These are phyloP conservation scores for Phaethornis superciliosus DNA, from an alignment of 2,113 vertebrate genomes.

Conservation along the genomic window DNA sequence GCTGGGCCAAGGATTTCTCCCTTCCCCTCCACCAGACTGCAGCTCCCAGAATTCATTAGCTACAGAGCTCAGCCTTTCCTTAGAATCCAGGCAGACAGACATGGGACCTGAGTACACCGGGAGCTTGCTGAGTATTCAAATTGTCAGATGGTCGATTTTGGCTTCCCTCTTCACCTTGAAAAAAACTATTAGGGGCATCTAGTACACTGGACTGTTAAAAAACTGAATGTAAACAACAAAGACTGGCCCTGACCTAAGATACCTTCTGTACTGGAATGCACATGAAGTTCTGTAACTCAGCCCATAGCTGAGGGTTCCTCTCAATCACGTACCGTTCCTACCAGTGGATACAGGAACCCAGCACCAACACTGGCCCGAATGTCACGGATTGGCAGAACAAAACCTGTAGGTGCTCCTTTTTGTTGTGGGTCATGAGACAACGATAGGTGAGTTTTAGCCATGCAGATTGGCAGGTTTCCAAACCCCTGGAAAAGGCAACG, in stretches of 20 bases:
- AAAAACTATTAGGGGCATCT: not conserved
- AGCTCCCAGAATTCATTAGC: not conserved
- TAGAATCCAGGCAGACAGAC: not conserved
- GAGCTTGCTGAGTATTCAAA: not conserved
- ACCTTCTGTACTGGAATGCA: not conserved
- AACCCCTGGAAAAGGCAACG: slow-evolving; percentile 82
- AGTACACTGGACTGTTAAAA: not conserved
- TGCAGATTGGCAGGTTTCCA: slow-evolving; percentile 92
- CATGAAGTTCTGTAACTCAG: not conserved
- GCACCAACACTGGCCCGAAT: slow-evolving; percentile 93
- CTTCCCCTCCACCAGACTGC: not conserved
- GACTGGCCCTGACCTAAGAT: not conserved
- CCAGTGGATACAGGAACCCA: slow-evolving; percentile 93
- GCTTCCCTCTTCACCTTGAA: not conserved
- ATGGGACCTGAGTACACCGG: not conserved
- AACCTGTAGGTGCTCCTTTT: slow-evolving; percentile 93
- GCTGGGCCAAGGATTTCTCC: not conserved
- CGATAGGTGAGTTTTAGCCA: slow-evolving; percentile 98
- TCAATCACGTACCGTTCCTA: slow-evolving; percentile 86
- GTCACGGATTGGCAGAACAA: slow-evolving; percentile 92
- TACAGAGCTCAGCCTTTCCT: not conserved
- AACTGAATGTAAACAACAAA: not conserved
- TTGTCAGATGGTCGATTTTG: not conserved
- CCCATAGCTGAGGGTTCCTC: not conserved
- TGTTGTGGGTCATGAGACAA: slow-evolving; percentile 93